A percentile compares a stretch with the other conserved stretches of the same genome.
Conservation (phyloP, 2,797 vertebrate species). For the Gallinago nigripennis region DNA sequence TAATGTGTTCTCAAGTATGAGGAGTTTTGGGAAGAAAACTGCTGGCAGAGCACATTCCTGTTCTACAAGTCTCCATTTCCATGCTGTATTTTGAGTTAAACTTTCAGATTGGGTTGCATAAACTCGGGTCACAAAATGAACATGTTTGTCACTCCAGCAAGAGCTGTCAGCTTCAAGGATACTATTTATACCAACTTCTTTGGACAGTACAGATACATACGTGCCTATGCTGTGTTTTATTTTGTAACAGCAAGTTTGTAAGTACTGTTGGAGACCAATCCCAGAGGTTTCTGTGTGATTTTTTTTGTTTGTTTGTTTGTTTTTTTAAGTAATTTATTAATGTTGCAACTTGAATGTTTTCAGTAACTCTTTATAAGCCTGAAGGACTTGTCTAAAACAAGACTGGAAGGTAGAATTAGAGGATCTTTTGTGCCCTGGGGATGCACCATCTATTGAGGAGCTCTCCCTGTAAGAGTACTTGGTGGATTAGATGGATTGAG, state of each 20-base stretch:
- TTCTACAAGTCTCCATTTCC: slow-evolving; percentile 1
- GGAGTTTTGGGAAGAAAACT: not conserved
- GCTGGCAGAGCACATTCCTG: slow-evolving; percentile 35
- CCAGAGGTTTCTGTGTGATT: not conserved
- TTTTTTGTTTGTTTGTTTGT: not conserved
- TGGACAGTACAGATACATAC: not conserved
- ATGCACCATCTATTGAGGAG: not conserved
- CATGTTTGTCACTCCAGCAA: not conserved
- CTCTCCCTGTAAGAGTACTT: not conserved
- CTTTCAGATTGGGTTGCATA: slow-evolving; percentile 17
- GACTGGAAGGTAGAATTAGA: not conserved
- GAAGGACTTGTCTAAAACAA: not conserved
- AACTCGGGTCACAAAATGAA: slow-evolving; percentile 12
- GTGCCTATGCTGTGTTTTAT: not conserved
- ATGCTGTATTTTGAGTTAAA: not conserved
- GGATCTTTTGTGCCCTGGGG: not conserved
- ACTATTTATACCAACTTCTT: not conserved
- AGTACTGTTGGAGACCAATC: not conserved
- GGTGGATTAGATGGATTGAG: not conserved
- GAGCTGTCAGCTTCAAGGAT: not conserved
- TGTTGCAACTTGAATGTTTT: not conserved
- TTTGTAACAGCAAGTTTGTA: not conserved
- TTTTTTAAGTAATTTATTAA: not conserved
- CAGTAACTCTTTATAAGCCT: not conserved
- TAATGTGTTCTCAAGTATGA: not conserved